Evolutionary conservation across 2,797 vertebrate genomes (phyloP), one percentile per base, ranked within the genome.

Genomic region (Dromococcyx pavoninus): DNA sequence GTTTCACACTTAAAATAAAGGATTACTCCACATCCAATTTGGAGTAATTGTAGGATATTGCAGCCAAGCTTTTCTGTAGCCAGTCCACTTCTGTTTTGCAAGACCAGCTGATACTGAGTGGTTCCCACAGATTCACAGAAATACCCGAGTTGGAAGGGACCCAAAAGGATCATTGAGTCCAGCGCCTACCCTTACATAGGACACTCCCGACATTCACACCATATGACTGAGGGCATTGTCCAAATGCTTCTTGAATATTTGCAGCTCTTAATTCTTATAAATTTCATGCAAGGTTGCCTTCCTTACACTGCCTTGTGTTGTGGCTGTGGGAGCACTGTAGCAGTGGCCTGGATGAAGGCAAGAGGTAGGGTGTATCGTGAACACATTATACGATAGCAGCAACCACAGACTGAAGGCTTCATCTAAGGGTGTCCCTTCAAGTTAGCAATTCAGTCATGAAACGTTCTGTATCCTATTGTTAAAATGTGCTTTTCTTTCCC

Each of bases 11-110:
- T n/a, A 27, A 89, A 86, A 44, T 48, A 25, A 17, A 37, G 46
- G 46, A n/a, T 84, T 69, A 16, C 15, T 86, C 30, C 19, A 8
- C 9, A 4, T 73, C 21, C 25, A 33, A 0, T 73, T 12, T 73
- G 39, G 22, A 51, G 11, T 54, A 86, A 56, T 17, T 50, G 37
- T 35, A 39, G 35, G 54, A 41, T 78, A 70, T 58, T 78, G 25
- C 37, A 64, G 32, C n/a, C 33, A 51, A 64, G 16, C 8, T 67
- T 75, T 81, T 65, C 22, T 32, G 33, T 44, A 46, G 24, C 25
- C 11, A 39, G 9, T 27, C 23, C 27, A 24, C 0, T 0, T 25
- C 6, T 2, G 13, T 64, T 86, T 75, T 75, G 33, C 51, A 78
- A 72, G 22, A 75, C 11, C 22, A 33, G 3, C 37, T 67, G 32